Base-by-base conservation (phyloP, 2,888 invertebrate genomes). In the Agrochola lychnidis region DNA sequence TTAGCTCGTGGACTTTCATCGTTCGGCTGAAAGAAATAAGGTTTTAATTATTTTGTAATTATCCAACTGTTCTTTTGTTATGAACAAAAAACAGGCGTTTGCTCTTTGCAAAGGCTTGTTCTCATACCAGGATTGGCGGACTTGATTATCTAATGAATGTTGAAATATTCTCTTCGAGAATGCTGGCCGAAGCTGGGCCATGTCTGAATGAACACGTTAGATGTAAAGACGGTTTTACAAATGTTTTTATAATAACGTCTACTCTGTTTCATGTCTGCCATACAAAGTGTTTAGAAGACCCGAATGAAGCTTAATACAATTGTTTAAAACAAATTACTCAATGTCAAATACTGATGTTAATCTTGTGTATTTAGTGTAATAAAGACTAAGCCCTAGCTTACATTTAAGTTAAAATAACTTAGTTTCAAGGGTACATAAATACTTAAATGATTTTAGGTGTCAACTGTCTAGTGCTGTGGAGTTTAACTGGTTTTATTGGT, bases 1-100 rank as follows among this genome's bases (percentile, higher is more conserved):
- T 76, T 62, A 71, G 48, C 48, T 82, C 30, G 19, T 81, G 70
- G 5, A 79, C 73, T 64, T 82, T 79, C 82, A 82, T 85, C 16
- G 19, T 74, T 70, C n/a, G 25, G 4, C 87, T 87, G 61, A 40
- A 84, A 83, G 10, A 51, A 76, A 77, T 42, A 53, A 63, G 61
- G 10, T 1, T 56, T 78, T 16, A 53, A 53, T 64, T 59, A 4
- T 3, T 75, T 25, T 57, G 48, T 25, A 6, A 25, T 16, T 6
- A 25, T 25, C 6, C 14, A 14, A n/a, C n/a, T 56, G n/a, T 56
- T n/a, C 10, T n/a, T 56, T 56, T 56, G 4, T 56, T 56, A 12
- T 56, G n/a, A 25, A 57, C 12, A 56, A 57, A 25, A 57, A 57
- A 57, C 14, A 57, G 25, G 25, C 56, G 56, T n/a, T 53, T 56